Evolutionary conservation across 1,140 invertebrate genomes (phyloP).

Genomic region (Manduca sexta): DNA sequence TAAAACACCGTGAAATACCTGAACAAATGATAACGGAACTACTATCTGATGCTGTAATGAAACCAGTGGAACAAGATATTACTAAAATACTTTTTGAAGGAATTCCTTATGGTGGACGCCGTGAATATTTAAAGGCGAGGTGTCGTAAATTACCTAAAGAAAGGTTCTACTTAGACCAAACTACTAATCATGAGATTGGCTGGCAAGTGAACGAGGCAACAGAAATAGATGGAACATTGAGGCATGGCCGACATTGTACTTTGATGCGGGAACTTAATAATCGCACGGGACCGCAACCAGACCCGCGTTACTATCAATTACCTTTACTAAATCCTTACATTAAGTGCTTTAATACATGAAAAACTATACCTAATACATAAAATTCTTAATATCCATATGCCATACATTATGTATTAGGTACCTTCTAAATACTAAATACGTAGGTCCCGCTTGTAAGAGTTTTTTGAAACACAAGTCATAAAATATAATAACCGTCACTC

Average conservation of each 20-base stretch:
- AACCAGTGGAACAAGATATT: constrained; percentile 13
- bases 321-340: not conserved
- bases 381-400: too few relatives aligned
- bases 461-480: too few relatives aligned
- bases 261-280: constrained; percentile 1
- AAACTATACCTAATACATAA: too few relatives aligned
- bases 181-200: constrained; percentile 14
- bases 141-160: constrained; percentile 10
- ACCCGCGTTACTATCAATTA: constrained; percentile 13
- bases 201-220: constrained; percentile 11
- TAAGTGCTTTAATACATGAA: constrained; percentile 4
- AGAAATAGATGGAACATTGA: not conserved
- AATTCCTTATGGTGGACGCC: constrained; percentile 13
- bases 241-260: constrained; percentile 5
- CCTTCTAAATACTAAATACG: too few relatives aligned
- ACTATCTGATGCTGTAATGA: constrained; percentile 4
- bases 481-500: too few relatives aligned
- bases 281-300: constrained; percentile 16
- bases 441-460: too few relatives aligned
- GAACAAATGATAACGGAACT: not conserved
- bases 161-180: constrained; percentile 17
- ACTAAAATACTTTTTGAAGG: constrained; percentile 7
- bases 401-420: too few relatives aligned
- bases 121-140: constrained; percentile 13
- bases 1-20: not conserved